A percentile compares a stretch with the other conserved stretches of the same genome.
Conservation (phyloP, 2,888 invertebrate species). For the Ectropis crepuscularia region DNA sequence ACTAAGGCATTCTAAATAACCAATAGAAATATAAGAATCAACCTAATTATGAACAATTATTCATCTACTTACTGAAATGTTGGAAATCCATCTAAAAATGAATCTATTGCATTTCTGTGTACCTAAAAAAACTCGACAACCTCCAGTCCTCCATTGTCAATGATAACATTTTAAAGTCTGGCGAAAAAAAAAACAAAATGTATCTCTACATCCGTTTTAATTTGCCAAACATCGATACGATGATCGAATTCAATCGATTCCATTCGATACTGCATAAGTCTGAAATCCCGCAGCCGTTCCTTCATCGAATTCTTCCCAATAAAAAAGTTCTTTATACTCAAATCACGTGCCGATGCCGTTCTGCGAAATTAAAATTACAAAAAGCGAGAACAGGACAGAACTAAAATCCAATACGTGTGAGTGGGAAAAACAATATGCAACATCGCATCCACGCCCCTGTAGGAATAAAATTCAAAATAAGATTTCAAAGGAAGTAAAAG, state of each 20-base stretch:
- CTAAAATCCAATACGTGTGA: slow-evolving; percentile 62
- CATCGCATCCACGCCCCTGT: slow-evolving; percentile 84
- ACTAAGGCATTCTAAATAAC: too few relatives aligned
- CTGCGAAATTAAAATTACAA: slow-evolving; percentile 84
- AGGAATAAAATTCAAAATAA: slow-evolving; percentile 84
- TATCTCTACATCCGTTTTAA: slow-evolving; percentile 14
- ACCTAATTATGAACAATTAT: too few relatives aligned
- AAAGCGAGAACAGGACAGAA: slow-evolving; percentile 74
- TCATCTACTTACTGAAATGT: too few relatives aligned
- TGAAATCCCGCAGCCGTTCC: slow-evolving; percentile 69
- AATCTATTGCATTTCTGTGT: too few relatives aligned
- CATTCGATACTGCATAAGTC: slow-evolving; percentile 61
- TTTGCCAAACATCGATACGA: slow-evolving; percentile 41
- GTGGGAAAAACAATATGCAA: slow-evolving; percentile 85
- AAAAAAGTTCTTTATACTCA: slow-evolving; percentile 78
- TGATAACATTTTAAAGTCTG: too few relatives aligned
- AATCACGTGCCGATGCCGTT: slow-evolving; percentile 82
- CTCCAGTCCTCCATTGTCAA: too few relatives aligned
- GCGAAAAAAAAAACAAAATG: slow-evolving; percentile 15
- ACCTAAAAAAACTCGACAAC: too few relatives aligned
- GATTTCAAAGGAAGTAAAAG: slow-evolving; percentile 82
- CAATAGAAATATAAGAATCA: too few relatives aligned
- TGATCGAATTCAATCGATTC: slow-evolving; percentile 59
- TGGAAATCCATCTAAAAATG: too few relatives aligned
- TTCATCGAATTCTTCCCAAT: slow-evolving; percentile 75